phyloP scores from a whole-genome alignment of 2,797 vertebrate species.

The Propithecus deckenii region DNA sequence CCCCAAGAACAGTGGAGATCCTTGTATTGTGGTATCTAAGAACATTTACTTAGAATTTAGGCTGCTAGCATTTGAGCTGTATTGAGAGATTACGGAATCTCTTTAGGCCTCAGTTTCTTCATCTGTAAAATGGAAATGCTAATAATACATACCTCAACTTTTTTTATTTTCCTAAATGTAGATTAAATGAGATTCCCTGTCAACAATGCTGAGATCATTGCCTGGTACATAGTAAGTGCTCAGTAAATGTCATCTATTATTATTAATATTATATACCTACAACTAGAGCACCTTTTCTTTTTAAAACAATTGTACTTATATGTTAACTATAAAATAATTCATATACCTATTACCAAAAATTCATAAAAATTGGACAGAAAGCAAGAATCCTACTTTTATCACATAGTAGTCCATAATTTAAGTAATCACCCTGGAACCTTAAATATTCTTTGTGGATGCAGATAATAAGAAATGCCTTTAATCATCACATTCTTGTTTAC shows the following conservation, averaged over 20 bases:
- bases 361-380: not conserved
- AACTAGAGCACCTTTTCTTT: not conserved
- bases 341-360: not conserved
- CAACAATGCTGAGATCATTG: not conserved
- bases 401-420: not conserved
- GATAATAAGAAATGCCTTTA: constrained; percentile 12
- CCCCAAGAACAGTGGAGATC: not conserved
- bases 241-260: not conserved
- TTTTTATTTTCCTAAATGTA: not conserved
- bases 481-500: not conserved
- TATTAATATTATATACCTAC: not conserved
- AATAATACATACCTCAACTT: not conserved
- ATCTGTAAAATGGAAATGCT: not conserved
- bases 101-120: not conserved
- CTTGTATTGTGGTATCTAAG: not conserved
- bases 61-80: not conserved
- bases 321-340: constrained; percentile 25
- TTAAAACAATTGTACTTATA: not conserved
- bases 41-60: not conserved
- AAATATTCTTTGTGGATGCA: not conserved
- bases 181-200: not conserved
- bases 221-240: not conserved
- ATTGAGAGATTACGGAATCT: not conserved
- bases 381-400: not conserved
- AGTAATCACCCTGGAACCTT: not conserved